Conservation (phyloP, 2,797 vertebrate species). For the Phylloscopus collybita region DNA sequence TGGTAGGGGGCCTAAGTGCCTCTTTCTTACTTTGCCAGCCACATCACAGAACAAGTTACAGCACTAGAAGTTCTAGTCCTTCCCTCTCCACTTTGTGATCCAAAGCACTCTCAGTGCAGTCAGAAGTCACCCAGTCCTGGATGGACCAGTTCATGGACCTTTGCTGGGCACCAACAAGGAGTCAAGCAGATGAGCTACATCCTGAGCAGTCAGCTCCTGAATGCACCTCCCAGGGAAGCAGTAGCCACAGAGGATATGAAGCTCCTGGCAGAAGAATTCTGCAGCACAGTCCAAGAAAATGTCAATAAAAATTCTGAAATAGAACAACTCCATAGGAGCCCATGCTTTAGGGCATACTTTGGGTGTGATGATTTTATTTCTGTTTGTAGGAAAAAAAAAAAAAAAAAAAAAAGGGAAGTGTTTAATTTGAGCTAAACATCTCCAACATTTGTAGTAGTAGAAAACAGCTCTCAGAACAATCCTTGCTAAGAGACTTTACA, state of each 20-base stretch:
- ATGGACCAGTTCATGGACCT: rapidly evolving
- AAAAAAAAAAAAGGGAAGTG: rapidly evolving
- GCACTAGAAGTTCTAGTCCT: background rate
- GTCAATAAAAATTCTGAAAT: background rate
- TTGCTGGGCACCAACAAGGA: background rate
- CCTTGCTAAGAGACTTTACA: background rate
- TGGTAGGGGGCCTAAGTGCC: background rate
- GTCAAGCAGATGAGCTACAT: background rate
- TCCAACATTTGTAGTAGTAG: background rate
- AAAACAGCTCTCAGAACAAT: background rate
- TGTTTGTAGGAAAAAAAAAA: background rate
- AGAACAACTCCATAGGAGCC: background rate
- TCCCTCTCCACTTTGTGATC: background rate
- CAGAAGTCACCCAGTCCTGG: background rate
- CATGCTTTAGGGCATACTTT: background rate
- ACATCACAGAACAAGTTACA: background rate
- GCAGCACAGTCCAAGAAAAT: background rate
- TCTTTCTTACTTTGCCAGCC: background rate
- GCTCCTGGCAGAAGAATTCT: background rate
- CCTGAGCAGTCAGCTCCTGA: background rate
- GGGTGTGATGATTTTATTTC: background rate
- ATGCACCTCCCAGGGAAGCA: background rate
- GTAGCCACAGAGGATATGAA: background rate
- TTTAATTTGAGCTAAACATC: background rate
- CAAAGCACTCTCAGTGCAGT: background rate